Conservation (phyloP, 1,140 invertebrate species). For the Nixonia krombeini region DNA sequence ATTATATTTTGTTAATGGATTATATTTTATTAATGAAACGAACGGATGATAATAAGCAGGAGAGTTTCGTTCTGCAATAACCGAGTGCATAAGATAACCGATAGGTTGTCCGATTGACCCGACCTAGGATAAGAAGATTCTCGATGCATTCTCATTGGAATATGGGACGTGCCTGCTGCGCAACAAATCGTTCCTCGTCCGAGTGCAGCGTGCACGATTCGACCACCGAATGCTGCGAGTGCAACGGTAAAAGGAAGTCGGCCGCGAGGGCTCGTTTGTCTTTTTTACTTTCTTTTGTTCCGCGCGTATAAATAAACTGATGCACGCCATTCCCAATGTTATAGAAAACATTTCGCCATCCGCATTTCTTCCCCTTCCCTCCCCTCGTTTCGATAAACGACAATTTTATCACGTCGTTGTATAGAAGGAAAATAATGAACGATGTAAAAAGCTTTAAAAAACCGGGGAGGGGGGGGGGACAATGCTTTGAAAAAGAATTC, state of each 20-base stretch:
- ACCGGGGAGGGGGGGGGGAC: too few relatives aligned
- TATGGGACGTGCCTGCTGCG: constrained; percentile 37
- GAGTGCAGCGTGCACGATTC: constrained; percentile 5
- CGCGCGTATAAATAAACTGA: background rate
- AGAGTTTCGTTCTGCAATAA: constrained; percentile 21
- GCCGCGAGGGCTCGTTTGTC: background rate
- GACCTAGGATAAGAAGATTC: constrained; percentile 44
- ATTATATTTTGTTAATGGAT: too few relatives aligned
- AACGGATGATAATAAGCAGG: too few relatives aligned
- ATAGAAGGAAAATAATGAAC: too few relatives aligned
- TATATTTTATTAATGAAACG: too few relatives aligned
- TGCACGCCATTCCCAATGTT: too few relatives aligned
- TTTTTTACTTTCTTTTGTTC: constrained; percentile 11
- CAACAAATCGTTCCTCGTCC: constrained; percentile 24
- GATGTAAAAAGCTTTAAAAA: too few relatives aligned
- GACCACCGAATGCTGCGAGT: constrained; percentile 1
- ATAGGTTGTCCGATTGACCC: constrained; percentile 44
- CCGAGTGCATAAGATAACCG: constrained; percentile 22
- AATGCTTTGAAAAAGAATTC: too few relatives aligned
- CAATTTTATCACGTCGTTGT: too few relatives aligned
- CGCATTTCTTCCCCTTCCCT: too few relatives aligned
- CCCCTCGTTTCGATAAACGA: too few relatives aligned
- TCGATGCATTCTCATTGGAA: constrained; percentile 38
- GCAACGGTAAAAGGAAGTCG: constrained; percentile 9
- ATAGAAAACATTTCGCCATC: too few relatives aligned